Evolutionary conservation across 2,888 invertebrate species (phyloP), one percentile per base, ranked within the genome.

Genomic region (Dendrolimus houi): DNA sequence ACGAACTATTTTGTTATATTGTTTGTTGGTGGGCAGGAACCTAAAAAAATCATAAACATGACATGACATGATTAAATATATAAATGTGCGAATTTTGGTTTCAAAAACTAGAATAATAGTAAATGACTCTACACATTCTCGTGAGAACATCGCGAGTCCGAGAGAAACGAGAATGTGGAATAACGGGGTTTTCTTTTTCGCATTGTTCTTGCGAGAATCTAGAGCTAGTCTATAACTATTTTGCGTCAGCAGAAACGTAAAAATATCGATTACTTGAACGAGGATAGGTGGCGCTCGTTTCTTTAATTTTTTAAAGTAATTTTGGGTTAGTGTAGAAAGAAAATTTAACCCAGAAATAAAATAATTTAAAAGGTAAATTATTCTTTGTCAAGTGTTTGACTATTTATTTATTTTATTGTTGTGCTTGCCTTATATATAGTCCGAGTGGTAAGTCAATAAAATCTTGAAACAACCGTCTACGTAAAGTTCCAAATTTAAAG

Each of bases 241-340:
- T 56, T 64, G 52, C 62, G 60, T 67, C 40, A 10, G 71, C 59
- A 29, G 68, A 58, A 73, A 67, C 68, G 68, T 57, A 60, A 54
- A 59, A 59, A 1, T 47, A 59, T 64, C 61, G 57, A 64, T 63
- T 14, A 41, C 7, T 42, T 29, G 60, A 54, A 54, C 14, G 9
- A 41, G 10, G 54, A 59, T 58, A 74, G 75, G 64, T 71, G 72
- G 65, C 75, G 69, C 67, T 60, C 54, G 40, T 41, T 52, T 54
- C 56, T 59, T 56, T 52, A 41, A 58, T 58, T 62, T 68, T 68
- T 72, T 69, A 47, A 47, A 67, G 63, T 70, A 69, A 61, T 64
- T 60, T 64, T 62, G 64, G 69, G 68, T 68, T 64, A 68, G 58
- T 42, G 70, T 68, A 69, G 70, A 65, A 70, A 60, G 64, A 70